Base-by-base conservation (phyloP, 2,113 vertebrate species). In the Phrynosoma platyrhinos region DNA sequence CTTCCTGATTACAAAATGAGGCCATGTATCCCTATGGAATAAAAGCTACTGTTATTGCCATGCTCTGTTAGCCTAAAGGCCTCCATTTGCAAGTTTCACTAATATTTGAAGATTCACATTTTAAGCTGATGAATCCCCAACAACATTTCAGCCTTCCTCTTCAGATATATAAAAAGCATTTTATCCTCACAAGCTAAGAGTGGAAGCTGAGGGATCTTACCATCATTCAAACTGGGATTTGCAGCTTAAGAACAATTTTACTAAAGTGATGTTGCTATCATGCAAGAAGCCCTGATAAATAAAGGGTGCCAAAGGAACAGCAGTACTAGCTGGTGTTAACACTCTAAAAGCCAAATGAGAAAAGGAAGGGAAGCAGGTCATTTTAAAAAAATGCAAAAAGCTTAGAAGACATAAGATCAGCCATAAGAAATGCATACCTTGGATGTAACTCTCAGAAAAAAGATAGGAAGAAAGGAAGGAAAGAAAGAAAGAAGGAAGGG, bases 11-110 rank as follows among this genome's bases (percentile, higher is more conserved):
- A 86, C 1, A 0, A 30, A 72, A 87, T 87, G 75, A 90, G 80
- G 47, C 30, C 0, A 0, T 13, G 32, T 52, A 79, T n/a, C 42
- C 58, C 25, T 16, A 12, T 0, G 0, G 0, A 2, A 74, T 0
- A 72, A 32, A 69, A 86, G 76, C 3, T 80, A 71, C 55, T 0
- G 0, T 9, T 90, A 10, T 25, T 77, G 82, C 84, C 42, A 84
- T 20, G 21, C 64, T 1, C 0, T 80, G 47, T 55, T 85, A 72
- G 77, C 55, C 81, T 86, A 71, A 84, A 47, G 47, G 86, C 75
- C 84, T 90, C 69, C 36, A 87, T 86, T 90, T 92, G 79, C 30
- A 14, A 90, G 87, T 85, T 79, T 52, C 91, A 91, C 55, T 84
- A 91, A 84, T 84, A 89, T 14, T 2, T 89, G 89, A 92, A 91